Conservation (phyloP, 2,888 invertebrate genomes). For the Willowsia nigromaculata region DNA sequence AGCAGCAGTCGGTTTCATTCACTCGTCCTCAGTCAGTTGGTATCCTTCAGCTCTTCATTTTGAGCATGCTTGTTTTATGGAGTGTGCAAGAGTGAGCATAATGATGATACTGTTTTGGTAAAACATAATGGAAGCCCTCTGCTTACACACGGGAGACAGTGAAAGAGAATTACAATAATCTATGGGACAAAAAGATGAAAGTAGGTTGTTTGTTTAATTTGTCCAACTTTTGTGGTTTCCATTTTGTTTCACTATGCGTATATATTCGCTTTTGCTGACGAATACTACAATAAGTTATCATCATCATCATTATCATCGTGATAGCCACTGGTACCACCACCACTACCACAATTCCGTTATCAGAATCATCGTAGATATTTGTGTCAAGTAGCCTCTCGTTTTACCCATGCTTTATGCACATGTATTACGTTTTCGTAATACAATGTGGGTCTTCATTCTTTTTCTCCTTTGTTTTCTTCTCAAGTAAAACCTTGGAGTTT, state of each 20-base stretch:
- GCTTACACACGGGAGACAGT: constrained; percentile 2
- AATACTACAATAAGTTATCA: constrained; percentile 8
- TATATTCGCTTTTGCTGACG: background rate
- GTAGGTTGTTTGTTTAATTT: constrained; percentile 58
- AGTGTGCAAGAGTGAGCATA: constrained; percentile 42
- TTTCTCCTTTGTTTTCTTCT: background rate
- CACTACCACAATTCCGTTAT: background rate
- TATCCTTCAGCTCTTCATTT: constrained; percentile 3
- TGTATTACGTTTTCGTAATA: background rate
- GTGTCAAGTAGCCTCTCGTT: constrained; percentile 23
- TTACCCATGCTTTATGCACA: constrained; percentile 13
- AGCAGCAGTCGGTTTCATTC: background rate
- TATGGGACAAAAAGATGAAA: constrained; percentile 54
- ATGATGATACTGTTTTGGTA: constrained; percentile 24
- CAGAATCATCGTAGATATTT: background rate
- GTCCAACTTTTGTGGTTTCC: constrained; percentile 53
- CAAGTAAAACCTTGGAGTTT: background rate
- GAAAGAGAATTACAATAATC: constrained; percentile 48
- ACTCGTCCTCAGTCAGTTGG: background rate
- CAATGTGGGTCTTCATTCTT: constrained; percentile 17
- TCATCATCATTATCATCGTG: background rate
- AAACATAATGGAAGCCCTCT: constrained; percentile 13
- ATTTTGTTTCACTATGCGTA: background rate
- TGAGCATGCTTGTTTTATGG: constrained; percentile 47
- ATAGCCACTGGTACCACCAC: background rate